A percentile compares a stretch with the other conserved stretches of the same genome.
phyloP scores from a whole-genome alignment of 2,797 vertebrate genomes.

The Phrynocephalus guinanensis region DNA sequence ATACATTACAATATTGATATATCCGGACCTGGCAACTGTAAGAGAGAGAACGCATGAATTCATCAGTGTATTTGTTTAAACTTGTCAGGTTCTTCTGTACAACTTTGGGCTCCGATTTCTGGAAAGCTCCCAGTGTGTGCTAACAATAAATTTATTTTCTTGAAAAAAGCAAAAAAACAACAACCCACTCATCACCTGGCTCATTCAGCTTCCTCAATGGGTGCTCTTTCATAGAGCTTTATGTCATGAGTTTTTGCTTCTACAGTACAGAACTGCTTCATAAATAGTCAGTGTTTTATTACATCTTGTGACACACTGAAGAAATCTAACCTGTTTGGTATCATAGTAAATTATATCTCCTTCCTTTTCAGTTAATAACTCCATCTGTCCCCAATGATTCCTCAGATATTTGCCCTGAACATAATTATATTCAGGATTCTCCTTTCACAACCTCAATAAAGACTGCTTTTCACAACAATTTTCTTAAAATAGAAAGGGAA shows the following conservation, averaged over 20 bases:
- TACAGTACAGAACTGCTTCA: slow-evolving; percentile 17
- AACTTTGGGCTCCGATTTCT: slow-evolving; percentile 32
- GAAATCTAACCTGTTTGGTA: not conserved
- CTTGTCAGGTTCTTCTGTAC: not conserved
- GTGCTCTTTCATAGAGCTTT: not conserved
- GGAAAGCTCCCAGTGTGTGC: not conserved
- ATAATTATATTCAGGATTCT: not conserved
- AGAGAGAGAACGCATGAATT: not conserved
- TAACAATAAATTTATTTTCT: slow-evolving; percentile 4
- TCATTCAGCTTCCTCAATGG: slow-evolving; percentile 21
- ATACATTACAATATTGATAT: not conserved
- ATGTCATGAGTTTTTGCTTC: slow-evolving; percentile 44
- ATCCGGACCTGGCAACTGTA: not conserved
- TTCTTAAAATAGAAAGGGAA: not conserved
- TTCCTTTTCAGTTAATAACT: not conserved
- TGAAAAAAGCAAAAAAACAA: not conserved
- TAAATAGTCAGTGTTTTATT: slow-evolving; percentile 23
- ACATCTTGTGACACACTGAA: not conserved
- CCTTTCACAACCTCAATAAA: not conserved
- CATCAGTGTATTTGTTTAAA: not conserved
- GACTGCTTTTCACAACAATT: not conserved
- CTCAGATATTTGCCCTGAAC: not conserved
- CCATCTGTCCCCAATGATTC: not conserved
- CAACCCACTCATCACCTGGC: not conserved
- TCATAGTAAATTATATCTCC: slow-evolving; percentile 14